These are phyloP conservation scores for Chionomys nivalis DNA, from an alignment of 2,113 vertebrate species.

Conservation along the genomic window DNA sequence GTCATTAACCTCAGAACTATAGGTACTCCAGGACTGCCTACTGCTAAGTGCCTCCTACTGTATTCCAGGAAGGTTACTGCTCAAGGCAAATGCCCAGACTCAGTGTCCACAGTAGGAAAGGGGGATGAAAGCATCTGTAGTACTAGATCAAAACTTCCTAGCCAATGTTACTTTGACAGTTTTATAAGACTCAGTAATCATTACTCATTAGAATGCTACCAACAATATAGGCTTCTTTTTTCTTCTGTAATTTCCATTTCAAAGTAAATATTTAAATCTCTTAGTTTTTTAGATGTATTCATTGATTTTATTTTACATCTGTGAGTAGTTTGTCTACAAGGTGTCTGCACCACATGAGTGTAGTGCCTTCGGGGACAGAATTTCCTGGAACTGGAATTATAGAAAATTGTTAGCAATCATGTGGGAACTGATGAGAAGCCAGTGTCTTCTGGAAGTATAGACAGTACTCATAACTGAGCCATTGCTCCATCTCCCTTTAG, in stretches of 20 bases:
- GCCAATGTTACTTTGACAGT: rapidly evolving
- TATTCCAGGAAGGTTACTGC: neutral
- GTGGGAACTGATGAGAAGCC: too few relatives aligned
- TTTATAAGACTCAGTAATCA: neutral
- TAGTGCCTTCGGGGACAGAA: too few relatives aligned
- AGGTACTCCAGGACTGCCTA: neutral
- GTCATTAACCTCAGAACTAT: neutral
- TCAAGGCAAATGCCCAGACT: neutral
- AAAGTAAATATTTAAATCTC: conserved; percentile 13
- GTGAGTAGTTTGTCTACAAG: neutral
- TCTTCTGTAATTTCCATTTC: neutral
- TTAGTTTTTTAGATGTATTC: neutral
- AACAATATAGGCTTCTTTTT: conserved; percentile 5
- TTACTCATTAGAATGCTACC: neutral
- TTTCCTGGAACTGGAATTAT: too few relatives aligned
- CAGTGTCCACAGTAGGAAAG: neutral
- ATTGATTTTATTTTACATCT: neutral
- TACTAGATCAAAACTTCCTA: neutral
- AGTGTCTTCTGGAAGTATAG: too few relatives aligned
- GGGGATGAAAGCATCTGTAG: neutral
- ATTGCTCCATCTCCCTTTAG: too few relatives aligned
- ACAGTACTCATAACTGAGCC: too few relatives aligned
- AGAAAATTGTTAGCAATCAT: too few relatives aligned
- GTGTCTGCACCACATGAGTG: too few relatives aligned
- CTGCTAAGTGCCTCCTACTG: neutral